Evolutionary conservation across 2,797 vertebrate species (phyloP).

Genomic region (Prionace glauca): DNA sequence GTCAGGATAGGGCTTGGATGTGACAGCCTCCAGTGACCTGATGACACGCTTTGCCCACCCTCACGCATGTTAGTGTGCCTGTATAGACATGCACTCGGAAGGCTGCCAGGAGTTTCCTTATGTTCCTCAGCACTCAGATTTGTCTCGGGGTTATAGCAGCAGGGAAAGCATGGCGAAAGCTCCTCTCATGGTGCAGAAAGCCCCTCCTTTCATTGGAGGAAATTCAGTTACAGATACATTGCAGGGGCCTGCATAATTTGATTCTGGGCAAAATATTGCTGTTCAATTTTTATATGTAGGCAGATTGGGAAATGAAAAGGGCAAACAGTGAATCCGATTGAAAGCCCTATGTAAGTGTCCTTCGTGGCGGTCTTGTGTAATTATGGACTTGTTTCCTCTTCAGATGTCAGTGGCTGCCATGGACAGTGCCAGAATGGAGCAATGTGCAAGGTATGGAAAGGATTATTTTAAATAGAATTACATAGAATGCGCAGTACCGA

Average conservation of each 20-base stretch:
- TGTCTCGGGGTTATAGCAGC: neutral
- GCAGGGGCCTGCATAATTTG: too few relatives aligned
- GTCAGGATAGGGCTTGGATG: neutral
- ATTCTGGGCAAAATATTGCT: neutral
- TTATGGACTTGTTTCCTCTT: constrained; percentile 40
- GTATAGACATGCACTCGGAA: neutral
- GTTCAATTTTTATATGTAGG: neutral
- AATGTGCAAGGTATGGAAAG: constrained; percentile 74
- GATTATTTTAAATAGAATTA: neutral
- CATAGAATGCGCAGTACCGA: too few relatives aligned
- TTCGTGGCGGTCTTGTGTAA: neutral
- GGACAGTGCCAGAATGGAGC: constrained; percentile 86
- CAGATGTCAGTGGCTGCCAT: constrained; percentile 76
- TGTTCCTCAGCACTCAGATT: neutral
- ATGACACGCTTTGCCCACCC: too few relatives aligned
- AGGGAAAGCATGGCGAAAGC: neutral
- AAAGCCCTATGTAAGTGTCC: neutral
- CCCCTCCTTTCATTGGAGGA: neutral
- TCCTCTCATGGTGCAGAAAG: too few relatives aligned
- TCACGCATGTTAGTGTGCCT: too few relatives aligned
- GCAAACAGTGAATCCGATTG: neutral
- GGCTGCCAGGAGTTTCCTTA: neutral
- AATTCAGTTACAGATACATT: neutral
- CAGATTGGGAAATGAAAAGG: neutral
- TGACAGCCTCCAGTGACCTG: neutral